phyloP scores from a whole-genome alignment of 2,888 invertebrate genomes.

The Scaptodrosophila latifasciaeformis region DNA sequence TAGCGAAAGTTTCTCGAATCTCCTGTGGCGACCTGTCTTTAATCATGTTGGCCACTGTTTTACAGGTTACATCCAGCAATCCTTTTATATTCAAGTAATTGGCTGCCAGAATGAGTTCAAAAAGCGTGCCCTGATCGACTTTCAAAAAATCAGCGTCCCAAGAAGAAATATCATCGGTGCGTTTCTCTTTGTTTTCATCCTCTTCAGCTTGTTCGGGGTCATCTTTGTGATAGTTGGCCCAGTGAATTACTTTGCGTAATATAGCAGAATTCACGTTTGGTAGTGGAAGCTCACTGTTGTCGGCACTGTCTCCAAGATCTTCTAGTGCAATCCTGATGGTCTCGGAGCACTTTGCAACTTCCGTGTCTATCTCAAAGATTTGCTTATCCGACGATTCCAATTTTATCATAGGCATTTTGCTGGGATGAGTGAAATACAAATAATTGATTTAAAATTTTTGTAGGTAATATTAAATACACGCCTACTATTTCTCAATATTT shows the following conservation, averaged over 20 bases:
- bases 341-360: conserved; percentile 97
- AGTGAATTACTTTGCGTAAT: conserved; percentile 93
- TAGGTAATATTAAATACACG: no score
- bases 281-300: conserved; percentile 95
- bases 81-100: conserved; percentile 98
- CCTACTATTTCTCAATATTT: no score
- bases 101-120: conserved; percentile 96
- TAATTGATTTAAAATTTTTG: not conserved
- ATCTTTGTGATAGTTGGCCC: conserved; percentile 95
- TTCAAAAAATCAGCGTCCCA: conserved; percentile 99
- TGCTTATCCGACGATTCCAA: conserved; percentile 96
- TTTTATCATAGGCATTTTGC: conserved; percentile 93
- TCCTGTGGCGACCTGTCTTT: conserved; percentile 99
- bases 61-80: conserved; percentile 96
- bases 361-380: conserved; percentile 95
- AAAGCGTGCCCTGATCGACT: conserved; percentile 97
- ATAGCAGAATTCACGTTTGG: conserved; percentile 99
- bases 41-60: conserved; percentile 98
- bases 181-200: conserved; percentile 96
- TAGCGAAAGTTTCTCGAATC: conserved; percentile 96
- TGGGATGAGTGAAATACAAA: not conserved
- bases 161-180: conserved; percentile 98
- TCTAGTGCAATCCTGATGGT: conserved; percentile 99
- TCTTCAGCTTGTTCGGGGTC: conserved; percentile 97
- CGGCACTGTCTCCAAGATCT: conserved; percentile 91